phyloP scores from a whole-genome alignment of 2,797 vertebrate species.

The Sebastes baramenuke region DNA sequence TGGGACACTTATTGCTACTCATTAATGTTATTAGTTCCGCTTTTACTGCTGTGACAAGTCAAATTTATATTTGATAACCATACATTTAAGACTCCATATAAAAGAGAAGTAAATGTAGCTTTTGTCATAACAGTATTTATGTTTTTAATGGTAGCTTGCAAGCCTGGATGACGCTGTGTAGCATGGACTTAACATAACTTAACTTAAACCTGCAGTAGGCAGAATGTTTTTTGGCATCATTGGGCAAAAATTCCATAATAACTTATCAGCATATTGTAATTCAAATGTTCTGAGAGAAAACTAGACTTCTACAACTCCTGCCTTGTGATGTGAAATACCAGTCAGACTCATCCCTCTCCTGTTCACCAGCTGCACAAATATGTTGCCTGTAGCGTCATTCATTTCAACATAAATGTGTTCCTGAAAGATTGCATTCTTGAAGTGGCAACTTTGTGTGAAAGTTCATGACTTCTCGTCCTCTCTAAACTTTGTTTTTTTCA shows the following conservation, averaged over 20 bases:
- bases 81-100: not conserved
- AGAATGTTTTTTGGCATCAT: too few relatives aligned
- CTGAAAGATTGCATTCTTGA: not conserved
- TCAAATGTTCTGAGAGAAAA: too few relatives aligned
- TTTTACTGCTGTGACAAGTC: not conserved
- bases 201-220: too few relatives aligned
- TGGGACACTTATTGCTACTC: too few relatives aligned
- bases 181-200: not conserved
- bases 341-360: not conserved
- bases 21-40: not conserved
- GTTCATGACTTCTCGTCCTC: not conserved
- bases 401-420: slow-evolving; percentile 1
- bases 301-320: not conserved
- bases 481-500: not conserved
- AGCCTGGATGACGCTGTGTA: not conserved
- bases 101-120: not conserved
- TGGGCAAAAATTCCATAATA: too few relatives aligned
- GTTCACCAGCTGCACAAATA: not conserved
- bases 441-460: not conserved
- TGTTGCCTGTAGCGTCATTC: not conserved
- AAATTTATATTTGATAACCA: not conserved
- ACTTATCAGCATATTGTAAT: too few relatives aligned
- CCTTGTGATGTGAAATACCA: not conserved
- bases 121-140: not conserved
- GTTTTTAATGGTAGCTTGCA: not conserved